phyloP scores from a whole-genome alignment of 2,888 invertebrate genomes.

The Rotaria macrura region DNA sequence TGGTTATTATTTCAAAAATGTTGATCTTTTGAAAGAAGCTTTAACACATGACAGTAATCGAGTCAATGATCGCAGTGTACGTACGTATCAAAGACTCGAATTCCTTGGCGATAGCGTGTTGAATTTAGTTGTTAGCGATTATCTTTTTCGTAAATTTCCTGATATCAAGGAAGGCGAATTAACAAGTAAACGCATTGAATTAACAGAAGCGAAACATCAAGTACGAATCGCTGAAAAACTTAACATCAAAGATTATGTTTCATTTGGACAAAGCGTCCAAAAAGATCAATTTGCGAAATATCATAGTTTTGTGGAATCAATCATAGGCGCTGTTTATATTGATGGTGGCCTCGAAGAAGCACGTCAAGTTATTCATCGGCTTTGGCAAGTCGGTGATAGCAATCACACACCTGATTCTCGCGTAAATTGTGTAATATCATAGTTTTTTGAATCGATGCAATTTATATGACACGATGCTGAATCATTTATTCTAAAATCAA shows the following conservation, averaged over 20 bases:
- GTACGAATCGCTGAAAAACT: background rate
- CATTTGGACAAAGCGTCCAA: background rate
- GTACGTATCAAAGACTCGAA: background rate
- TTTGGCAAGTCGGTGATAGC: background rate
- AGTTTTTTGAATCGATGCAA: background rate
- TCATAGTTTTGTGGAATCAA: background rate
- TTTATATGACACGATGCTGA: too few relatives aligned
- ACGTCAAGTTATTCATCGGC: background rate
- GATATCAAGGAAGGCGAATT: background rate
- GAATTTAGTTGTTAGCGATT: background rate
- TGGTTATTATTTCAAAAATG: background rate
- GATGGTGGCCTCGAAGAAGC: background rate
- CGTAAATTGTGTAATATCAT: background rate
- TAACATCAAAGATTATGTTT: background rate
- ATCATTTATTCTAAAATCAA: too few relatives aligned
- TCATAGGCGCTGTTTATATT: background rate
- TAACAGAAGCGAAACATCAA: background rate
- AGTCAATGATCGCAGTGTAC: background rate
- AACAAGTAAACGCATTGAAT: background rate
- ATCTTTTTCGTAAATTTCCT: background rate
- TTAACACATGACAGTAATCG: background rate
- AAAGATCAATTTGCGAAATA: background rate
- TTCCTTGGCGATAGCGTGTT: background rate
- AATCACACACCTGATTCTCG: background rate
- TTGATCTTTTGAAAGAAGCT: background rate